Base-by-base conservation (phyloP, 2,797 vertebrate genomes). In the Poecilia gillii region DNA sequence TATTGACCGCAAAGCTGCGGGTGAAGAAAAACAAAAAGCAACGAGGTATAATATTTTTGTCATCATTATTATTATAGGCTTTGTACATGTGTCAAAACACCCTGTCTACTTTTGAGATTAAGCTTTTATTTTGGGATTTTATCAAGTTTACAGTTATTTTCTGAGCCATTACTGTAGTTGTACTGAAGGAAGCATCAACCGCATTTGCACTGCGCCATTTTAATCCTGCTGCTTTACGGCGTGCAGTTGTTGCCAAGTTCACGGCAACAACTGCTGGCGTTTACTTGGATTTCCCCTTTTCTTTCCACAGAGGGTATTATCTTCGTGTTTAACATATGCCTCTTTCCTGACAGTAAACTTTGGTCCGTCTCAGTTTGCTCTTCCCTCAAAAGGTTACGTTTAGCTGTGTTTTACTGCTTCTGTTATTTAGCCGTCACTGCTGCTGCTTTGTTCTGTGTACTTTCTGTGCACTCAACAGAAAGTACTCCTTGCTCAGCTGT, bases 1-100 rank as follows among this genome's bases (percentile, higher is more conserved):
- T 76, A 45, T 96, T 97, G 23, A 97, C 1, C 0, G 83, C 81
- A 87, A 97, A 97, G 33, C 96, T 96, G 84, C 1, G 39, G 16
- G 5, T 9, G n/a, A 16, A 7, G 36, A 72, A 41, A 55, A 55
- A 55, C 20, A 80, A 13, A 75, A 43, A 1, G 70, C 16, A 78
- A 62, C 33, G 7, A 39, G 11, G 1, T 18, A 43, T 59, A 20
- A 51, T 5, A 36, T 31, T 1, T 71, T 6, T 41, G 8, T 41
- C 41, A 41, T 41, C 6, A 23, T 57, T 12, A 43, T 43, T 13
- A 70, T n/a, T 8, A 45, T 28, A 71, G 14, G 39, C 13, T 43
- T 41, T 43, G 7, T 70, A 43, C 39, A 68, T 71, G 23, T 2
- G 1, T 28, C 8, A 9, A 8, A 20, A 12, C 33, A 41, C 20